Evolutionary conservation across 2,888 invertebrate genomes (phyloP).

Genomic region (Oscheius myriophilus): DNA sequence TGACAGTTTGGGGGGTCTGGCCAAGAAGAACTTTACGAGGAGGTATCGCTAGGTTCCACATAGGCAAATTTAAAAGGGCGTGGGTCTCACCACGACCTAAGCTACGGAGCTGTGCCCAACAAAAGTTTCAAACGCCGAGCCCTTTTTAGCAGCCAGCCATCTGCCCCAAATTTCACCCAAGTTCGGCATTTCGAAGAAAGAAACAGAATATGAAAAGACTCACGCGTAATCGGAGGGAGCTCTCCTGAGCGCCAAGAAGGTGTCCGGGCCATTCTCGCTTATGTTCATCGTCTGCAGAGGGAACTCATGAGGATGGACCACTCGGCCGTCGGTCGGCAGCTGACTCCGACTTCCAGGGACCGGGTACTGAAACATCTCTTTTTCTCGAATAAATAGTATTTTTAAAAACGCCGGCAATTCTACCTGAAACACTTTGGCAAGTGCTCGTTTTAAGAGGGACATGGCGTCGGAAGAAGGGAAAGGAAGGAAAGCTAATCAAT

Average conservation of each 20-base stretch:
- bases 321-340: constrained; percentile 78
- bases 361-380: constrained; percentile 3
- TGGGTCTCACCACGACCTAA: too few species aligned
- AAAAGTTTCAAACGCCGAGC: too few species aligned
- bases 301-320: constrained; percentile 95
- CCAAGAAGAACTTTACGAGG: too few species aligned
- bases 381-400: background rate
- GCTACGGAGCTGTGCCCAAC: too few species aligned
- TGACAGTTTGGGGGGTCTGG: too few species aligned
- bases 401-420: background rate
- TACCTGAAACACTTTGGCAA: background rate
- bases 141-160: too few species aligned
- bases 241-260: constrained; percentile 44
- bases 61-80: too few species aligned
- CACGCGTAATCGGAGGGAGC: constrained; percentile 56
- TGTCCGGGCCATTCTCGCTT: constrained; percentile 24
- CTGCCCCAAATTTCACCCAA: too few species aligned
- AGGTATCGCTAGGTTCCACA: too few species aligned
- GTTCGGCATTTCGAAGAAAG: too few species aligned
- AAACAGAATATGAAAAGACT: constrained; percentile 1
- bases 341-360: constrained; percentile 17
- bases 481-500: constrained; percentile 16
- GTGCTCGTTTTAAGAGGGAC: background rate
- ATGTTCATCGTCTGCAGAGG: constrained; percentile 75
- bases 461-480: background rate